Conservation (phyloP, 1,140 invertebrate species). For the Campodea augens region DNA sequence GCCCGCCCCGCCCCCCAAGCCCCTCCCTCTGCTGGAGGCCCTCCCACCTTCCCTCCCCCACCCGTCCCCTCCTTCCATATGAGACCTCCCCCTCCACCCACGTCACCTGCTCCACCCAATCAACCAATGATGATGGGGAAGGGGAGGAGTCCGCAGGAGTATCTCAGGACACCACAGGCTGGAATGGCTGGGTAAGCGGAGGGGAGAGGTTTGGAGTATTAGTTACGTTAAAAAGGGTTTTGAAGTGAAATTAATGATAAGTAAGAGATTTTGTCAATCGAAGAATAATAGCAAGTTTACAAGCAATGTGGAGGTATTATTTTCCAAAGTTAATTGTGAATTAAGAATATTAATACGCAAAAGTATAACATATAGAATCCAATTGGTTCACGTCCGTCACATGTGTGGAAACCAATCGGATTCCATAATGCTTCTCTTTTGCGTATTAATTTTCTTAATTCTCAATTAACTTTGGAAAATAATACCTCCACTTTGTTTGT, state of each 20-base stretch:
- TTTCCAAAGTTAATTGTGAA: no score
- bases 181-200: slow-evolving; percentile 28
- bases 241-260: no score
- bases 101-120: slow-evolving; percentile 30
- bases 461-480: no score
- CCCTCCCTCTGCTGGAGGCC: background rate
- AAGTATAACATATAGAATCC: no score
- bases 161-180: slow-evolving; percentile 24
- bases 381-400: no score
- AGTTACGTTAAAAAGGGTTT: background rate
- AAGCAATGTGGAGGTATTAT: background rate
- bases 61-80: background rate
- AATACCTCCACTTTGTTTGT: no score
- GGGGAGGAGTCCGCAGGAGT: slow-evolving; percentile 20
- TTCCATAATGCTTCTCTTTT: no score
- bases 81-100: slow-evolving; percentile 29
- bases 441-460: no score
- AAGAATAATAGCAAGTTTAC: background rate
- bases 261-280: background rate
- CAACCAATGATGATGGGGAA: slow-evolving; percentile 23
- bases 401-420: no score
- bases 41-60: background rate
- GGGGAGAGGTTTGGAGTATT: no score
- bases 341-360: no score
- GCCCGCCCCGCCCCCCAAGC: slow-evolving; percentile 10